Percentiles rank a stretch among this genome's conserved stretches.
Conservation (phyloP, 2,888 invertebrate genomes). For the Parnassius glacialis region DNA sequence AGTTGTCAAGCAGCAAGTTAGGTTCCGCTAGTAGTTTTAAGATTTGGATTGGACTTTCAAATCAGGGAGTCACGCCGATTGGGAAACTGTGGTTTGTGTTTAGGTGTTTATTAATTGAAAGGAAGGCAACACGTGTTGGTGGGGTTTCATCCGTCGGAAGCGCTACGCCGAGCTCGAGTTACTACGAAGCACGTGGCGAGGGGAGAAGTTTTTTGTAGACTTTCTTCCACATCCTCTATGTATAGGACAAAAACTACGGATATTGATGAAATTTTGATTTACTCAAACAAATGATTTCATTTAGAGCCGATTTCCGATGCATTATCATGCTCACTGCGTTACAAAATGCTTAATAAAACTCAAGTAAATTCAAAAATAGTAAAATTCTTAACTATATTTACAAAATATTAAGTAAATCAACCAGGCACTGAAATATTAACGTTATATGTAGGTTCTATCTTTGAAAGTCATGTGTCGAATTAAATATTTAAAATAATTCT, state of each 20-base stretch:
- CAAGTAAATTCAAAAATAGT: no score
- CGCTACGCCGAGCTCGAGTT: slow-evolving; percentile 52
- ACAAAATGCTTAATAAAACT: no score
- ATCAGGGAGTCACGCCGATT: slow-evolving; percentile 29
- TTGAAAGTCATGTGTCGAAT: no score
- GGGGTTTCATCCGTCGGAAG: slow-evolving; percentile 68
- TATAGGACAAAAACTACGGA: slow-evolving; percentile 39
- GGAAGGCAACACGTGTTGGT: slow-evolving; percentile 39
- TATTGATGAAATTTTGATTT: slow-evolving; percentile 18
- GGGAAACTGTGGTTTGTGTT: slow-evolving; percentile 17
- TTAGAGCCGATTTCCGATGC: neutral
- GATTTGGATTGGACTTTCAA: neutral
- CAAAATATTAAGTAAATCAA: no score
- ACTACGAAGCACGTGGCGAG: slow-evolving; percentile 60
- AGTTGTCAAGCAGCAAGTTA: no score
- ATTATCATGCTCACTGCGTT: neutral
- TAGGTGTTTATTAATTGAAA: slow-evolving; percentile 30
- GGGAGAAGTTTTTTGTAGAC: slow-evolving; percentile 52
- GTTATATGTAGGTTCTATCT: no score
- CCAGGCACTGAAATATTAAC: no score
- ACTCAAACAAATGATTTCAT: neutral
- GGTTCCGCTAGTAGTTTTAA: no score
- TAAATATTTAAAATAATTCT: no score
- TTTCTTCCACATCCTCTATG: slow-evolving; percentile 49
- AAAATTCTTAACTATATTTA: neutral